phyloP scores from a whole-genome alignment of 2,797 vertebrate species.

The Crenuchus spilurus region DNA sequence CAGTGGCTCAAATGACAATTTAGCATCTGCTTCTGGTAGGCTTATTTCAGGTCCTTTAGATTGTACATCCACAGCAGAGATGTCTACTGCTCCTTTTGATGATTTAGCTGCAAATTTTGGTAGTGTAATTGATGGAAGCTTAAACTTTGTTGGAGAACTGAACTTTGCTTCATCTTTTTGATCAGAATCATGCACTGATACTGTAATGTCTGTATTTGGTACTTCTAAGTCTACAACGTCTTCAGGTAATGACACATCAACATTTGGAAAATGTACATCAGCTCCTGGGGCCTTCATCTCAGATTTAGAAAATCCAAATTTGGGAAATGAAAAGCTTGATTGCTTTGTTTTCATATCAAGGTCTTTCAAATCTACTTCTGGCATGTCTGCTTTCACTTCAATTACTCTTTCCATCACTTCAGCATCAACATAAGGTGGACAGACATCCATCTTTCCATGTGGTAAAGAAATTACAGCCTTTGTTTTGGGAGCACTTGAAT shows the following conservation, averaged over 20 bases:
- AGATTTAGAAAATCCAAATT: background rate
- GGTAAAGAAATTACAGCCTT: constrained; percentile 27
- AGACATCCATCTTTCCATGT: constrained; percentile 34
- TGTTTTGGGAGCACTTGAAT: constrained; percentile 25
- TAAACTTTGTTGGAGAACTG: constrained; percentile 17
- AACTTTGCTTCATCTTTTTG: background rate
- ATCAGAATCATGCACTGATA: background rate
- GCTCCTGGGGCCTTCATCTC: constrained; percentile 50
- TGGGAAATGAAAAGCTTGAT: constrained; percentile 17
- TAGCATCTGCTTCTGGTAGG: rapidly evolving
- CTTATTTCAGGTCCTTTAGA: constrained; percentile 44
- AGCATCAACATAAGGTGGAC: constrained; percentile 33
- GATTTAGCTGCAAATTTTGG: constrained; percentile 5
- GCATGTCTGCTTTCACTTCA: background rate
- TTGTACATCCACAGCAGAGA: constrained; percentile 31
- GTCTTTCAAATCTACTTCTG: constrained; percentile 10
- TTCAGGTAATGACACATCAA: constrained; percentile 30
- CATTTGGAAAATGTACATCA: constrained; percentile 53
- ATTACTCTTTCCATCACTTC: constrained; percentile 29
- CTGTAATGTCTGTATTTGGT: background rate
- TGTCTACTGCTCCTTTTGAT: background rate
- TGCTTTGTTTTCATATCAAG: constrained; percentile 20
- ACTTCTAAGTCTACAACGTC: background rate
- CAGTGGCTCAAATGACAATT: constrained; percentile 17
- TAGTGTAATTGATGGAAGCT: constrained; percentile 25